Evolutionary conservation across 2,113 vertebrate species (phyloP), one percentile per base, ranked within the genome.

Genomic region (Vireo altiloquus): DNA sequence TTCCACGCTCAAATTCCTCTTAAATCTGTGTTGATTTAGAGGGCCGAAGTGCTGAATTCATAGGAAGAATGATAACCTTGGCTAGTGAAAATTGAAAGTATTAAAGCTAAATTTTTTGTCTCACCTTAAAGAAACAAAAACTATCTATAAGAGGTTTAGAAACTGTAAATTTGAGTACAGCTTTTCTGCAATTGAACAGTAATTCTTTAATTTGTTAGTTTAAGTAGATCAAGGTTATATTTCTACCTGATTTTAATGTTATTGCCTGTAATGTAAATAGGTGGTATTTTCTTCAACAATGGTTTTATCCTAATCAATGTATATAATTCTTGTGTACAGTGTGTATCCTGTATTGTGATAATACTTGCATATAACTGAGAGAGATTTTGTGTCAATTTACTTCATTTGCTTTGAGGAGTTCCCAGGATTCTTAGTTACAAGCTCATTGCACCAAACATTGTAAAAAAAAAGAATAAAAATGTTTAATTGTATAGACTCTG

Each of bases 381-480:
- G 50, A 84, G 60, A 37, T 84, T 95, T 85, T 86, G 37, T 92
- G 53, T 85, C 88, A 85, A 31, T 91, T 90, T 83, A 81, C 60
- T 78, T 91, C 39, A 63, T 92, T 95, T 87, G 31, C 82, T 39
- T 86, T 89, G 76, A 81, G 63, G 35, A 72, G 33, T 72, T 95
- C 80, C 68, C 64, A 74, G 60, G 68, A 89, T 68, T 52, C 83
- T 71, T 84, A 49, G 89, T 94, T 85, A 57, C 27, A 65, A 70
- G 54, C 65, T 94, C 27, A 22, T 89, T 87, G 72, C n/a, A 82
- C 40, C 59, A 82, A 49, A 15, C 21, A 9, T 50, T 79, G 63
- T 79, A 13, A 81, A 86, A 75, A 54, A 81, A 30, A 30, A 60
- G 23, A 79, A 57, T 53, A 71, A 40, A 75, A 84, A 84, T 1